Base-by-base conservation (phyloP, 2,888 invertebrate species). In the Carpatolechia fugitivella region DNA sequence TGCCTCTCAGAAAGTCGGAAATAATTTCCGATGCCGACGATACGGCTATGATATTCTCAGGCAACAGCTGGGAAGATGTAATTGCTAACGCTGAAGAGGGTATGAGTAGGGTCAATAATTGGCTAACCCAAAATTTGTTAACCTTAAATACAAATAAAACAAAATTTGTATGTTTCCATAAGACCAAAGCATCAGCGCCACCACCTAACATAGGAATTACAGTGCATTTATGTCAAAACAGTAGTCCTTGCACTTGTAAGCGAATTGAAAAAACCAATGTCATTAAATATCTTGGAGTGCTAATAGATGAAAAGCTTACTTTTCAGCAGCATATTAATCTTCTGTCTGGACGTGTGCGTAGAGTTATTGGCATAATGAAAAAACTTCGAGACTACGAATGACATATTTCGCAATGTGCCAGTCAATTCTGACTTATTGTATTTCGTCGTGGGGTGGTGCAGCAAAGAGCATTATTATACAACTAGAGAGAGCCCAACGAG, bases 401-500 rank as follows among this genome's bases (percentile, higher is more conserved):
- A 49, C 54, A 1, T 58, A 58, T 31, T 20, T 31, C 6, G 54
- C 56, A 8, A 14, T 58, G 6, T 46, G 52, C 7, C 52, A 52
- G 31, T 55, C 59, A 13, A 3, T 56, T 3, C 4, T 59, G 1
- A 56, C 52, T 8, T 59, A 59, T 40, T 56, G 56, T 31, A 50
- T 56, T 1, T 29, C 52, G 1, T 20, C 44, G 7, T 59, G 59
- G 59, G 59, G 56, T 11, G 40, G 52, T 20, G 44, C 52, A 1
- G 44, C 46, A 0, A 56, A 56, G 20, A 36, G 35, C 0, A 0
- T 6, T 16, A 1, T 59, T 2, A 10, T 55, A 3, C 4, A 40
- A 35, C 13, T 56, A 0, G 59, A 59, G 29, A 52, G 54, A 11
- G 56, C 55, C 1, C 59, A 59, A 18, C n/a, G 59, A 11, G 47